Base-by-base conservation (phyloP, 2,113 vertebrate genomes). In the Nannospalax galili region DNA sequence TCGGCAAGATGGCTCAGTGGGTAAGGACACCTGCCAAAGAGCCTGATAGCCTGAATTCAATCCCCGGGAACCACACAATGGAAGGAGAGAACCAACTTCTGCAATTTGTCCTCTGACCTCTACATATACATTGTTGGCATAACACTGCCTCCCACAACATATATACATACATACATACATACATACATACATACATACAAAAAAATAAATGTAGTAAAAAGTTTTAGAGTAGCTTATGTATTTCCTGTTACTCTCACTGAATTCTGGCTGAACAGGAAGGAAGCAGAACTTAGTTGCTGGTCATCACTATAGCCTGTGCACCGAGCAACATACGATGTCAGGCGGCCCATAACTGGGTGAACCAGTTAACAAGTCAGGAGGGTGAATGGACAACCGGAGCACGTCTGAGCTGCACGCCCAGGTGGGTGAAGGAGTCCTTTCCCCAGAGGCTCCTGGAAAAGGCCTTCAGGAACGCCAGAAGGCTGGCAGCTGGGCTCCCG, bases 271-370 rank as follows among this genome's bases (percentile, higher is more conserved):
- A 65, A 90, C n/a, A 82, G 70, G 84, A 77, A 70, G 20, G 79
- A 88, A 91, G 40, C 45, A 65, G 91, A 32, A n/a, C n/a, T 88
- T 67, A 84, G 78, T 74, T 75, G 67, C 45, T 56, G 58, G 80
- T 2, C 65, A 28, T 82, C 56, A 70, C 73, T 28, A 72, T 0
- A 6, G 60, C 80, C 56, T 26, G 10, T n/a, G 65, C 37, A 67
- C 30, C 35, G 24, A 35, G 73, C 1, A 22, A 28, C 20, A 37
- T 4, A 45, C 5, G 22, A 42, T 40, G n/a, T 69, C 12, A 88
- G 37, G 65, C 69, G 91, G 90, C 28, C 72, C 42, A 52, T 74
- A 92, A 52, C 42, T 35, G 35, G 75, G 78, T 26, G 19, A 81
- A 45, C 20, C 35, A 75, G 90, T 48, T 32, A 89, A 60, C 7